A percentile compares a stretch with the other conserved stretches of the same genome.
phyloP scores from a whole-genome alignment of 2,113 vertebrate species.

The Brienomyrus brachyistius region DNA sequence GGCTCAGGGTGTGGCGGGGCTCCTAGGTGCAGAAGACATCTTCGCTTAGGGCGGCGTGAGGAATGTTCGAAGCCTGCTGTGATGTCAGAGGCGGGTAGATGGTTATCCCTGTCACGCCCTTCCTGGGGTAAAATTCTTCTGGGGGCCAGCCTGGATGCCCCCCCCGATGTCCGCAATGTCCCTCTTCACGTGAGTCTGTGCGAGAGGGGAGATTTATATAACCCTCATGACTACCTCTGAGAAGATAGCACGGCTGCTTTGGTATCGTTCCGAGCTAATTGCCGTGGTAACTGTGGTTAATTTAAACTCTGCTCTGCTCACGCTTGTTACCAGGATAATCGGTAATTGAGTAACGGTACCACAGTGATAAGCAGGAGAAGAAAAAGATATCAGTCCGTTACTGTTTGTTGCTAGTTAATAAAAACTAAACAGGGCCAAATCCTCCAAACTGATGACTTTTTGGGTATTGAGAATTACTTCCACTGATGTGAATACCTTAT shows the following conservation, averaged over 20 bases:
- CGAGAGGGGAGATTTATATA: conserved; percentile 19
- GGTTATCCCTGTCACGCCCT: conserved; percentile 3
- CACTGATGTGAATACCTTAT: conserved; percentile 25
- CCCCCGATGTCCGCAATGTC: not conserved
- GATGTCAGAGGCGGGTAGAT: not conserved
- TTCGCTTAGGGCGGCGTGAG: conserved; percentile 23
- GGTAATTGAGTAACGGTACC: not conserved
- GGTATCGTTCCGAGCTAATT: conserved; percentile 29
- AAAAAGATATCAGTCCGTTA: not conserved
- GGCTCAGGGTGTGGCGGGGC: conserved; percentile 16
- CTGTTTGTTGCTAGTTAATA: conserved; percentile 9
- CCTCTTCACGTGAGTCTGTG: not conserved
- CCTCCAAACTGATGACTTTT: conserved; percentile 19
- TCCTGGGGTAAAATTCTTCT: not conserved
- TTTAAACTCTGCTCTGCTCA: conserved; percentile 10
- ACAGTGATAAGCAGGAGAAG: not conserved
- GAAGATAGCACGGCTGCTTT: conserved; percentile 17
- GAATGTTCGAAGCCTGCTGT: conserved; percentile 39
- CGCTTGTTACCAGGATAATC: conserved; percentile 7
- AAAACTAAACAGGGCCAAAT: conserved; percentile 12
- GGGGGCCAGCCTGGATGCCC: not conserved
- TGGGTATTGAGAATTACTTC: conserved; percentile 18
- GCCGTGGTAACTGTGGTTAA: conserved; percentile 23
- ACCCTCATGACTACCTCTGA: conserved; percentile 18
- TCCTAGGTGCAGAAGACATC: conserved; percentile 48